A percentile compares a stretch with the other conserved stretches of the same genome.
phyloP scores from a whole-genome alignment of 2,797 vertebrate species.

The Cyclopterus lumpus region DNA sequence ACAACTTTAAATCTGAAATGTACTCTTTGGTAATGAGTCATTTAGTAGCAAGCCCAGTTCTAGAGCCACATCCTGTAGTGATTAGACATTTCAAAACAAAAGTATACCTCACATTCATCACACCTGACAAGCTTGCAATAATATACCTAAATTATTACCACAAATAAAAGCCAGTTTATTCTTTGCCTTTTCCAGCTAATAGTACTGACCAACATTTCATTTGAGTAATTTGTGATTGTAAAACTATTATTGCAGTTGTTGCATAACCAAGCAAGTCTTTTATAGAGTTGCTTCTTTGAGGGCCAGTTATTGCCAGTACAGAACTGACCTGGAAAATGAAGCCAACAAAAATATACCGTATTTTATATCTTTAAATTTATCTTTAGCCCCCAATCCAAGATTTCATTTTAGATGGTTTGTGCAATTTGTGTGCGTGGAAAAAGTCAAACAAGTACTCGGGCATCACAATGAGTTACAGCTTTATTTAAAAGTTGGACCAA shows the following conservation, averaged over 20 bases:
- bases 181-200: background rate
- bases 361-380: no score
- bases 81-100: background rate
- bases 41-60: background rate
- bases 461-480: constrained; percentile 62
- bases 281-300: background rate
- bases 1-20: background rate
- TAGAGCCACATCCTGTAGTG: background rate
- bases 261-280: background rate
- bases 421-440: background rate
- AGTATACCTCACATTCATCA: background rate
- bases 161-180: background rate
- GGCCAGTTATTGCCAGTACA: no score
- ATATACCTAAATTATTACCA: background rate
- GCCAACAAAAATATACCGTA: no score
- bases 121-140: background rate
- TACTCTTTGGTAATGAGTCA: background rate
- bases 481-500: constrained; percentile 75
- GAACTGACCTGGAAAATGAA: no score
- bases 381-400: background rate
- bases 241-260: background rate
- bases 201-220: no score
- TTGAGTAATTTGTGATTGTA: no score
- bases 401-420: background rate
- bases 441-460: constrained; percentile 17